These are phyloP conservation scores for Corythucha ciliata DNA, from an alignment of 2,888 invertebrate species.

Conservation along the genomic window DNA sequence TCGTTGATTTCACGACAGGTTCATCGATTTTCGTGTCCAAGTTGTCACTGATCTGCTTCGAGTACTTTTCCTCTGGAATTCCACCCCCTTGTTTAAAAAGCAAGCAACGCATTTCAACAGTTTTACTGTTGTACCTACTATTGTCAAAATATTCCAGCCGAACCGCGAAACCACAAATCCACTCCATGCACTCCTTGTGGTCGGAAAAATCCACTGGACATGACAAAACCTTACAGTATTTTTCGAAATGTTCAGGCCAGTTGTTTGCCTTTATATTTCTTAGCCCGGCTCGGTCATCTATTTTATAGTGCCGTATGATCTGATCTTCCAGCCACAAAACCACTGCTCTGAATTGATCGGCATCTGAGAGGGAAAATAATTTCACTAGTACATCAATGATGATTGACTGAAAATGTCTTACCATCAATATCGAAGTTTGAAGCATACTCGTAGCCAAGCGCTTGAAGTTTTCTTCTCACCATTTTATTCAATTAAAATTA, in stretches of 20 bases:
- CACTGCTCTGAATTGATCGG: slow-evolving; percentile 65
- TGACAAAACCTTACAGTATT: slow-evolving; percentile 64
- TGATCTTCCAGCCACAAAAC: slow-evolving; percentile 89
- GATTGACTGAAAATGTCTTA: slow-evolving; percentile 44
- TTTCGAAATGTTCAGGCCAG: slow-evolving; percentile 63
- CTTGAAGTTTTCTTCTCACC: slow-evolving; percentile 66
- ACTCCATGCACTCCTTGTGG: slow-evolving; percentile 64
- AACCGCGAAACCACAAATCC: slow-evolving; percentile 76
- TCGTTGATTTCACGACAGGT: slow-evolving; percentile 66
- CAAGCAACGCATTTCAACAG: neutral
- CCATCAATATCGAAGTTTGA: slow-evolving; percentile 61
- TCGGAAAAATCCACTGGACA: slow-evolving; percentile 56
- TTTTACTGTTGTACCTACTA: slow-evolving; percentile 44
- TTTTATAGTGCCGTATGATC: slow-evolving; percentile 78
- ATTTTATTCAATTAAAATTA: slow-evolving; percentile 44
- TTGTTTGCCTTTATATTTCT: slow-evolving; percentile 53
- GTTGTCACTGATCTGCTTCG: slow-evolving; percentile 52
- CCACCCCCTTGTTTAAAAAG: slow-evolving; percentile 1
- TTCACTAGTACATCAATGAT: neutral
- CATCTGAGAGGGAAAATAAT: slow-evolving; percentile 51
- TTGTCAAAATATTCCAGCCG: slow-evolving; percentile 74
- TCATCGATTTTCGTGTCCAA: slow-evolving; percentile 49
- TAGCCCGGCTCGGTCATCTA: slow-evolving; percentile 67
- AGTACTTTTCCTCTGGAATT: slow-evolving; percentile 60
- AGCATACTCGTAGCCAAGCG: slow-evolving; percentile 67